These are phyloP conservation scores for Ophiothrix spiculata DNA, from an alignment of 35 echinoderm and acorn worm genomes.

Conservation along the genomic window DNA sequence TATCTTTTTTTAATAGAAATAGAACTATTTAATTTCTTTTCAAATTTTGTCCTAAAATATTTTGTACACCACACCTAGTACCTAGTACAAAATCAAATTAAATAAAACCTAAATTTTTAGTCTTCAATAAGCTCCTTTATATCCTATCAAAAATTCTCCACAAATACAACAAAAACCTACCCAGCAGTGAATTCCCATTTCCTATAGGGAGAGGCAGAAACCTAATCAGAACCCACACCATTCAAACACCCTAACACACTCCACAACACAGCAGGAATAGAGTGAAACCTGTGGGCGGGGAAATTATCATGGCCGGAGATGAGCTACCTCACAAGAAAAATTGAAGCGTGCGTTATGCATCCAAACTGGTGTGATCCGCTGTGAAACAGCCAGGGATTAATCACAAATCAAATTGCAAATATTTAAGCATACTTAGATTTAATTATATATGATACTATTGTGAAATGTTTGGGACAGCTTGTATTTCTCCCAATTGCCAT, in stretches of 20 bases:
- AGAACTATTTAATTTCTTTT: no score
- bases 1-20: no score
- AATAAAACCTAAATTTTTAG: no score
- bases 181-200: no score
- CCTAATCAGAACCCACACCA: not conserved
- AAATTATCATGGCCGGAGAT: not conserved
- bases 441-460: not conserved
- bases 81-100: no score
- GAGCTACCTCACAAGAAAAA: not conserved
- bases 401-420: conserved; percentile 5
- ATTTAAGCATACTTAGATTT: not conserved
- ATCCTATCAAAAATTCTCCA: no score
- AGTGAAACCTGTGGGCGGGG: not conserved
- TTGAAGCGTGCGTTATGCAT: not conserved
- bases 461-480: not conserved
- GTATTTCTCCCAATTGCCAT: not conserved
- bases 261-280: not conserved
- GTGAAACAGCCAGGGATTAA: not conserved
- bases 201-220: not conserved
- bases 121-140: no score
- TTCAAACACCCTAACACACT: not conserved
- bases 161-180: no score
- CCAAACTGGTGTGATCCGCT: not conserved
- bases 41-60: no score
- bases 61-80: no score